Evolutionary conservation across 2,888 invertebrate species (phyloP).

Genomic region (Mellilla xanthometata): DNA sequence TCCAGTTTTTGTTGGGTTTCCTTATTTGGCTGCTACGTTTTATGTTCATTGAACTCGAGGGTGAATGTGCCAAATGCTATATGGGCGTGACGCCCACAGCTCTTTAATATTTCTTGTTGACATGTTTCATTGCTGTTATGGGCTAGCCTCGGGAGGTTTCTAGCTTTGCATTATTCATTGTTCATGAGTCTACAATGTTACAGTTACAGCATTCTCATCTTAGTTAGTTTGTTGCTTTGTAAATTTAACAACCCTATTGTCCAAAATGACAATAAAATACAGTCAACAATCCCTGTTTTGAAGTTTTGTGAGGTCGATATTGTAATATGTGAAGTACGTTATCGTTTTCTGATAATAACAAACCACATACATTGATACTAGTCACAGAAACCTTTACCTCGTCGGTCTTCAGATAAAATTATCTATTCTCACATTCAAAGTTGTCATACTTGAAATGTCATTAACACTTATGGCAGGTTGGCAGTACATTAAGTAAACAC

Average conservation of each 20-base stretch:
- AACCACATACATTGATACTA: too few species aligned
- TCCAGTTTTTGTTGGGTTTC: constrained; percentile 33
- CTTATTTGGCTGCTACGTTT: constrained; percentile 43
- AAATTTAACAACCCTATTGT: too few species aligned
- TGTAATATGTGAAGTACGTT: too few species aligned
- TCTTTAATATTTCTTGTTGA: constrained; percentile 39
- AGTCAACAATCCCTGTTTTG: too few species aligned
- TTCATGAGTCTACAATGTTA: constrained; percentile 4
- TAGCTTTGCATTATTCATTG: constrained; percentile 12
- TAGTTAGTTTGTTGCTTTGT: too few species aligned
- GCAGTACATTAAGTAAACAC: constrained; percentile 2
- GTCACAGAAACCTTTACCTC: too few species aligned
- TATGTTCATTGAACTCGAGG: constrained; percentile 53
- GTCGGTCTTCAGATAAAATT: too few species aligned
- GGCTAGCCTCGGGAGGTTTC: constrained; percentile 1
- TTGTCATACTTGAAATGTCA: background rate
- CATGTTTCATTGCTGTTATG: constrained; percentile 12
- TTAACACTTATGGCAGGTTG: constrained; percentile 6
- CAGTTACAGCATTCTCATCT: constrained; percentile 4
- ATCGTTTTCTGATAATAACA: too few species aligned
- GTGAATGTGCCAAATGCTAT: constrained; percentile 49
- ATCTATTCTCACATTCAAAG: too few species aligned
- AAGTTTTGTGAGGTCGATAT: too few species aligned
- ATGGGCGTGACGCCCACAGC: constrained; percentile 53
- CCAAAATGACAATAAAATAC: too few species aligned